Evolutionary conservation across 2,113 vertebrate species (phyloP).

Genomic region (Pao palembangensis): DNA sequence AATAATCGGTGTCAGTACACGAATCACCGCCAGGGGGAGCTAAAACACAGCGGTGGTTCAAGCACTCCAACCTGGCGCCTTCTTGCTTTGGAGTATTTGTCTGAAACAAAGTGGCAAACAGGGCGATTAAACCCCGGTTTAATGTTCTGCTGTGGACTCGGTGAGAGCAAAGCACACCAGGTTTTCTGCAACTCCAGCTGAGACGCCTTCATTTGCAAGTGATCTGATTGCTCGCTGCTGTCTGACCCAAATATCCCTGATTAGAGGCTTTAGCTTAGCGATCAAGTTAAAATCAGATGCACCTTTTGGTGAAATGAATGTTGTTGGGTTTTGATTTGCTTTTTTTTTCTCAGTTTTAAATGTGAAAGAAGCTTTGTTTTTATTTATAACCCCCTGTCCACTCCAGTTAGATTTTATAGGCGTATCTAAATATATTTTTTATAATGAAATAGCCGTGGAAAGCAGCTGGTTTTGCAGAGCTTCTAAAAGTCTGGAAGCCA

Average conservation of each 20-base stretch:
- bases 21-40: slow-evolving; percentile 47
- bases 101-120: slow-evolving; percentile 30
- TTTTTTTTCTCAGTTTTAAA: slow-evolving; percentile 49
- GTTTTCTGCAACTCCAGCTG: slow-evolving; percentile 15
- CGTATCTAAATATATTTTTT: slow-evolving; percentile 89
- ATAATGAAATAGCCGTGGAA: slow-evolving; percentile 72
- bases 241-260: slow-evolving; percentile 21
- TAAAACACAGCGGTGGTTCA: slow-evolving; percentile 19
- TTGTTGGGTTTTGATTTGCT: slow-evolving; percentile 66
- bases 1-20: neutral
- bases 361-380: slow-evolving; percentile 80
- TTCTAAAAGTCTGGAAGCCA: slow-evolving; percentile 49
- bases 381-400: slow-evolving; percentile 83
- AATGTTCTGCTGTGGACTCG: too few species aligned
- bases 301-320: slow-evolving; percentile 90
- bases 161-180: neutral
- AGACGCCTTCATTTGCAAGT: slow-evolving; percentile 19
- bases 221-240: slow-evolving; percentile 9
- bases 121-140: neutral
- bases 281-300: slow-evolving; percentile 81
- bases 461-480: slow-evolving; percentile 93
- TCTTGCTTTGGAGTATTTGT: too few species aligned
- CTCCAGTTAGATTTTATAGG: slow-evolving; percentile 76
- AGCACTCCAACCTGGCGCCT: neutral
- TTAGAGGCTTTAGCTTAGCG: slow-evolving; percentile 24